Evolutionary conservation across 2,888 invertebrate genomes (phyloP), one percentile per base, ranked within the genome.

Genomic region (Mylabris sibirica): DNA sequence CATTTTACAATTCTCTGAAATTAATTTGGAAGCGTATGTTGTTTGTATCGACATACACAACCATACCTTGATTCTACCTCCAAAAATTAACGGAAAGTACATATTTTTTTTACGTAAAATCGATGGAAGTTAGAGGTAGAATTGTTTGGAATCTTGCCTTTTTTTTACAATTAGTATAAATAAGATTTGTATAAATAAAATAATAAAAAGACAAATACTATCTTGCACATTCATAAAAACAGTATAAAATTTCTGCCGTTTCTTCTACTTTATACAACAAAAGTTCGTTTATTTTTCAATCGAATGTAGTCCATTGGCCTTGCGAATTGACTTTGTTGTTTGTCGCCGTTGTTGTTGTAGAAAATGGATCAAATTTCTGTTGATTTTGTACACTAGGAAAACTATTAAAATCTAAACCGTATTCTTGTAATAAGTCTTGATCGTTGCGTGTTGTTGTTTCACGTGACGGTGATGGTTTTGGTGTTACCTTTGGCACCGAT

Each of bases 381-480:
- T 63, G 69, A 63, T 84, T 83, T 38, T 82, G 82, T 64, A 86
- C 78, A 71, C 78, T 84, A n/a, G 77, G 69, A 72, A 82, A 81
- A 74, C 85, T 89, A 74, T 88, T 86, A 81, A 92, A 92, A 84
- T 92, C 90, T 74, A 93, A 85, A 65, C 93, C 93, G 78, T 93
- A 93, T 78, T 93, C 92, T 78, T 90, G 89, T 72, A 93, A 86
- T 66, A 93, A 86, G 79, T 91, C 92, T 78, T 89, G 88, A 78
- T 92, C 92, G 69, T 87, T 85, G 59, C 84, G 82, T 44, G 44
- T 44, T 44, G 44, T 44, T 72, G 84, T 83, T 79, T 86, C 26
- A 24, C 20, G 20, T 3, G 59, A 22, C 2, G 24, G 22, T 22
- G 59, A n/a, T 11, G 63, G 57, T 30, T 26, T 62, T 22, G 59